Evolutionary conservation across 2,888 invertebrate species (phyloP), one percentile per base, ranked within the genome.

Genomic region (Physocephala rufipes): DNA sequence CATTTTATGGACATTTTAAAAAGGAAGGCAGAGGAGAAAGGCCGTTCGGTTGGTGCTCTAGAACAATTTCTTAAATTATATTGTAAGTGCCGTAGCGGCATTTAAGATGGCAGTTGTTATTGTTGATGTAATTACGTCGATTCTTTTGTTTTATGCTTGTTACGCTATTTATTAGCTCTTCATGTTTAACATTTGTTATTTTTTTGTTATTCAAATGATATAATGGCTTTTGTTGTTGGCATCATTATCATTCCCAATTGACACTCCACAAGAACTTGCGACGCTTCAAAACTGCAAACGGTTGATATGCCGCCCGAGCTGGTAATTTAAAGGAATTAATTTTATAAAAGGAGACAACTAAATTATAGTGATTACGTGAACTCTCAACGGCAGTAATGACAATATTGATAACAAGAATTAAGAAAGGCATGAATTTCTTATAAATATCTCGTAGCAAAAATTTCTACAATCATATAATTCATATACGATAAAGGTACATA

Each of bases 381-480:
- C 19, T n/a, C 15, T 21, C 65, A 51, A 19, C 65, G 53, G 36
- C 64, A 64, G 28, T 47, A 65, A 47, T 47, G 24, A 45, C 12
- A 45, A 24, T 16, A 63, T 4, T 24, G 21, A 55, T 13, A 19
- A 55, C 21, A 24, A 36, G 36, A 4, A 36, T 36, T 9, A 9
- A 36, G 5, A 36, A 4, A 36, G 36, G 9, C 36, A 36, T 36
- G 36, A 36, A n/a, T 19, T 13, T 55, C 53, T 21, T 24, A 55
- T 58, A 43, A 58, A 67, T 58, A 45, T 67, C 55, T 58, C 26
- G 45, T 55, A 43, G 55, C 55, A 2, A 16, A 67, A 67, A 43
- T 67, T 45, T 55, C 58, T 67, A 67, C 58, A 67, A 58, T 58
- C 67, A 16, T 26, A 67, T 67, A 67, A 58, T 58, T 67, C 67